Evolutionary conservation across 2,113 vertebrate genomes (phyloP), one percentile per base, ranked within the genome.

Genomic region (Psilopogon haemacephalus): DNA sequence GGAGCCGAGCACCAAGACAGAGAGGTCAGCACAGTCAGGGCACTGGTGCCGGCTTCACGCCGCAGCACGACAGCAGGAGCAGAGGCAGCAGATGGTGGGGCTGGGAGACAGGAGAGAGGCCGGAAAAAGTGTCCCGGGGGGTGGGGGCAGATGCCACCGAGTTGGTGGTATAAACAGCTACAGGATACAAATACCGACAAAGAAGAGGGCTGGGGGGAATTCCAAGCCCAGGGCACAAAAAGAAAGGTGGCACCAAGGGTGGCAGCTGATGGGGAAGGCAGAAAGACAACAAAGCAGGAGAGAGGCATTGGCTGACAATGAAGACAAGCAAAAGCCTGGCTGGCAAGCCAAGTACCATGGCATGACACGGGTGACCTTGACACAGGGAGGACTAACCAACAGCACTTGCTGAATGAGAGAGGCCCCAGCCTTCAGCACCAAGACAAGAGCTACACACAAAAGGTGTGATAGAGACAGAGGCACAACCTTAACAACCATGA

Each of bases 1-100:
- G 54, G 30, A 48, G 70, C 4, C 0, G 1, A 35, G 9, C 1
- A 7, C 27, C 1, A 23, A 73, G 59, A 63, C 1, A 0, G 15
- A 4, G 40, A 83, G 55, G 46, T 69, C 8, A 2, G 28, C 0
- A 0, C 3, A 0, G 59, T 28, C 59, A 33, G n/a, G 32, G 27
- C 33, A 55, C 40, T 85, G 33, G 13, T 0, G 32, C 6, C 1
- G 0, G 33, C 40, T 3, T 37, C 55, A 5, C 2, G 3, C 24
- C 55, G 9, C 44, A 55, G 32, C 44, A 62, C 0, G 1, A 85
- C 85, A 89, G 82, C 46, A 44, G 71, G 42, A 78, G 38, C 42
- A 64, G 67, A 85, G 35, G 48, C 54, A 86, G 84, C 71, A 95
- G 75, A 91, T 79, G 89, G 67, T 35, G 18, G 37, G 44, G 63